A percentile compares a stretch with the other conserved stretches of the same genome.
Conservation (phyloP, 2,888 invertebrate species). For the Philereme transversata region DNA sequence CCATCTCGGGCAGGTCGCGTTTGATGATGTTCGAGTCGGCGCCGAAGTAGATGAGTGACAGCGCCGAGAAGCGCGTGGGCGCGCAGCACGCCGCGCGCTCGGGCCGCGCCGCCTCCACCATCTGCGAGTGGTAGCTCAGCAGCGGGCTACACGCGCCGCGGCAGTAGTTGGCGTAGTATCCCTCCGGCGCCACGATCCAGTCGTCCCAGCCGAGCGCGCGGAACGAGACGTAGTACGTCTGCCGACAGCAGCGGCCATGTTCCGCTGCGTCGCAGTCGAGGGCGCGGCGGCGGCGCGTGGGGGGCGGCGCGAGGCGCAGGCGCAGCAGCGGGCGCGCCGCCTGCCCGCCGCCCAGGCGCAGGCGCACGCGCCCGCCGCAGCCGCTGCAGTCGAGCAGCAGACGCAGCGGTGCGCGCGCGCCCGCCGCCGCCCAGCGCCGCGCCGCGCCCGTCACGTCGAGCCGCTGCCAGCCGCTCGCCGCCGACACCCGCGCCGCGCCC, state of each 20-base stretch:
- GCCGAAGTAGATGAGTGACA: conserved; percentile 96
- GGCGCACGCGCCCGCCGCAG: conserved; percentile 89
- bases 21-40: conserved; percentile 95
- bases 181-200: conserved; percentile 95
- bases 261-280: conserved; percentile 90
- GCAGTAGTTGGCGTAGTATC: conserved; percentile 97
- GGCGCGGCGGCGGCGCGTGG: conserved; percentile 90
- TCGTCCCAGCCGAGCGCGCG: conserved; percentile 96
- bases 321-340: conserved; percentile 93
- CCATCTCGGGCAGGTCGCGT: conserved; percentile 97
- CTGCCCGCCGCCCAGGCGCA: conserved; percentile 83
- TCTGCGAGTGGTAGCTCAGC: conserved; percentile 95
- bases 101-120: conserved; percentile 94
- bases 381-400: conserved; percentile 94
- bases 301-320: conserved; percentile 88
- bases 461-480: conserved; percentile 92
- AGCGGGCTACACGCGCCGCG: conserved; percentile 94
- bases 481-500: conserved; percentile 79
- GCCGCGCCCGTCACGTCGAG: conserved; percentile 92
- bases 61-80: conserved; percentile 95
- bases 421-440: conserved; percentile 86
- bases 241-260: conserved; percentile 89
- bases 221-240: conserved; percentile 96
- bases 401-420: conserved; percentile 85
- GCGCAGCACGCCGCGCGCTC: conserved; percentile 96